These are phyloP conservation scores for Rhinoraja longicauda DNA, from an alignment of 2,797 vertebrate genomes.

Conservation along the genomic window DNA sequence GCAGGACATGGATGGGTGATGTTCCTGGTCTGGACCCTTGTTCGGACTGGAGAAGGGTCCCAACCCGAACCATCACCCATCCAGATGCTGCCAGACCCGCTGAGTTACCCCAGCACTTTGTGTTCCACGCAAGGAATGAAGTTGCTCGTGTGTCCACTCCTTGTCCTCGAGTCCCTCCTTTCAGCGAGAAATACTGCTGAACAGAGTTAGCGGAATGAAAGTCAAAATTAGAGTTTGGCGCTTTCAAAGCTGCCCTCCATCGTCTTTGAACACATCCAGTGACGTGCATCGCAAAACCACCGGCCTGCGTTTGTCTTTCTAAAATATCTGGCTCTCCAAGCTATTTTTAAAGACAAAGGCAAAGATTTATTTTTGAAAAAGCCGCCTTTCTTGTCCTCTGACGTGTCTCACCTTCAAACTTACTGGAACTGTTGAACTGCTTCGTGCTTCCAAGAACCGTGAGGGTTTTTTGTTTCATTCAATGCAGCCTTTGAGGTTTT, in stretches of 20 bases:
- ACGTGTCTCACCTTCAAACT: conserved; percentile 52
- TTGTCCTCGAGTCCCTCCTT: not conserved
- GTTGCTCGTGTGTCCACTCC: not conserved
- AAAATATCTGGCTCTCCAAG: not conserved
- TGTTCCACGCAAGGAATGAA: too few relatives aligned
- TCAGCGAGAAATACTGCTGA: too few relatives aligned
- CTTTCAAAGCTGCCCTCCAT: not conserved
- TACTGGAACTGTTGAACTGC: conserved; percentile 49
- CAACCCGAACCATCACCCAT: too few relatives aligned
- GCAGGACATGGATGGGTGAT: too few relatives aligned
- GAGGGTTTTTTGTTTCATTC: conserved; percentile 44
- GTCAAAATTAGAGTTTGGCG: not conserved
- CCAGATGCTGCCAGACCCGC: too few relatives aligned
- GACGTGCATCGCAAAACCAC: not conserved
- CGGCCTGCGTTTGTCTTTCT: not conserved
- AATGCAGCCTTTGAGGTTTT: too few relatives aligned
- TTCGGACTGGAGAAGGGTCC: too few relatives aligned
- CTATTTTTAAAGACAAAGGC: not conserved
- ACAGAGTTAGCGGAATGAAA: not conserved
- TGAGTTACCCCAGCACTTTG: too few relatives aligned
- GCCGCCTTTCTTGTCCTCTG: conserved; percentile 50
- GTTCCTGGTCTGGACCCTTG: too few relatives aligned
- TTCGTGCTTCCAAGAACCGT: conserved; percentile 52
- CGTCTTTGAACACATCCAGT: not conserved
- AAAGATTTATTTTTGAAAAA: conserved; percentile 53